These are phyloP conservation scores for Colossoma macropomum DNA, from an alignment of 2,113 vertebrate species.

Conservation along the genomic window DNA sequence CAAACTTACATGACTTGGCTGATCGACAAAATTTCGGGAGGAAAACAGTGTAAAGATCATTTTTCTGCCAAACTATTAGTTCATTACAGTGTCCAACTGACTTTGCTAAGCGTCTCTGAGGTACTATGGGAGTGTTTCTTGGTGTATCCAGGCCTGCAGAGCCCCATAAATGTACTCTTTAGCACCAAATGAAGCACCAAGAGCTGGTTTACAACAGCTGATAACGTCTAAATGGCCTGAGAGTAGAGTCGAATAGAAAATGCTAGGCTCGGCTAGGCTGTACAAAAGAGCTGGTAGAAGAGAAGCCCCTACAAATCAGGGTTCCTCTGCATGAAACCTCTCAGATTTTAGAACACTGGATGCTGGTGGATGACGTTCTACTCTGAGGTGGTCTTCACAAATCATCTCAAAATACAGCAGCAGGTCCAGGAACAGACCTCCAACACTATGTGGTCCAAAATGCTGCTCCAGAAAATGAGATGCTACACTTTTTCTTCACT, in stretches of 20 bases:
- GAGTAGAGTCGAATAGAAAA: not conserved
- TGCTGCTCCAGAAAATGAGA: too few species aligned
- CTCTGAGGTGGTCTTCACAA: too few species aligned
- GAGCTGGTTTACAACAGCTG: not conserved
- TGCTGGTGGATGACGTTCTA: too few species aligned
- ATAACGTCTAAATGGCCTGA: not conserved
- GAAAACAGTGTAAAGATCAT: too few species aligned
- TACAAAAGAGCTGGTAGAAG: conserved; percentile 7
- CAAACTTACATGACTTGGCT: too few species aligned
- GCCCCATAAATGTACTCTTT: not conserved
- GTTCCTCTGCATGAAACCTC: not conserved
- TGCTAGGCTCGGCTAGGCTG: not conserved
- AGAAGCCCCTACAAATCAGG: not conserved
- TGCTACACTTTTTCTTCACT: too few species aligned
- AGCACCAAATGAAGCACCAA: not conserved
- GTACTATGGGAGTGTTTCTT: not conserved
- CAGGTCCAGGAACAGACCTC: too few species aligned
- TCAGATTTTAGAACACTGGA: not conserved
- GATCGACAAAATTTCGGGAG: too few species aligned
- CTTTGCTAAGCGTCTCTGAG: not conserved
- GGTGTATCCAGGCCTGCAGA: not conserved
- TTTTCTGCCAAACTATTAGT: too few species aligned
- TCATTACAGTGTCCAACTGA: too few species aligned
- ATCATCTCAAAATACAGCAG: too few species aligned
- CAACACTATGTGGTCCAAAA: too few species aligned